Conservation (phyloP, 1,140 invertebrate genomes). For the Mamestra configurata region DNA sequence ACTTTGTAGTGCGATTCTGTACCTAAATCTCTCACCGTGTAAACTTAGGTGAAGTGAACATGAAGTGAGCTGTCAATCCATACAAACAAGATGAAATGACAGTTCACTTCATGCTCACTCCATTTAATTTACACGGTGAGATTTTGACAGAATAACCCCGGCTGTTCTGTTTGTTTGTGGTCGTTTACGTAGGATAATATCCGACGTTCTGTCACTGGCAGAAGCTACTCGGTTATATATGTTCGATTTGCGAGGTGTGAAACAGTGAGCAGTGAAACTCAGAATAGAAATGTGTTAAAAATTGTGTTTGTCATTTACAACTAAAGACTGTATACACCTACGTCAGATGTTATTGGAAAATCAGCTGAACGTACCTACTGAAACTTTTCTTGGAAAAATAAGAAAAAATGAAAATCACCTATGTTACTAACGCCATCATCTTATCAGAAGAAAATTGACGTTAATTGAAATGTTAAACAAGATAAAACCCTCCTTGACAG, state of each 20-base stretch:
- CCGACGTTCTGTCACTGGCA: no score
- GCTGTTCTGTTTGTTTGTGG: no score
- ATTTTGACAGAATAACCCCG: no score
- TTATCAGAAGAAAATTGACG: slow-evolving; percentile 10
- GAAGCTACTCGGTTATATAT: slow-evolving; percentile 1
- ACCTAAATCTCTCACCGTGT: no score
- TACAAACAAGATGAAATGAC: no score
- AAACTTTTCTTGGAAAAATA: no score
- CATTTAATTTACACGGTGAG: no score
- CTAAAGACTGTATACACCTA: neutral
- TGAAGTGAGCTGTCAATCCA: no score
- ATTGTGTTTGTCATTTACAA: neutral
- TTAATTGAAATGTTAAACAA: neutral
- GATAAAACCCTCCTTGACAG: slow-evolving; percentile 18
- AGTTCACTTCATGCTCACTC: no score
- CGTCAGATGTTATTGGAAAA: neutral
- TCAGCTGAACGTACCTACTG: neutral
- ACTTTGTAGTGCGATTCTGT: no score
- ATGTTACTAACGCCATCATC: neutral
- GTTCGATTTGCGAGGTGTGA: neutral
- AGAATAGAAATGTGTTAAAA: slow-evolving; percentile 23
- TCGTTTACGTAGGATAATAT: no score
- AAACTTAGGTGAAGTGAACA: no score
- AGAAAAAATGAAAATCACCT: neutral
- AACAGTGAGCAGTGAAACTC: neutral